Base-by-base conservation (phyloP, 2,797 vertebrate species). In the Hoplostethus mediterraneus region DNA sequence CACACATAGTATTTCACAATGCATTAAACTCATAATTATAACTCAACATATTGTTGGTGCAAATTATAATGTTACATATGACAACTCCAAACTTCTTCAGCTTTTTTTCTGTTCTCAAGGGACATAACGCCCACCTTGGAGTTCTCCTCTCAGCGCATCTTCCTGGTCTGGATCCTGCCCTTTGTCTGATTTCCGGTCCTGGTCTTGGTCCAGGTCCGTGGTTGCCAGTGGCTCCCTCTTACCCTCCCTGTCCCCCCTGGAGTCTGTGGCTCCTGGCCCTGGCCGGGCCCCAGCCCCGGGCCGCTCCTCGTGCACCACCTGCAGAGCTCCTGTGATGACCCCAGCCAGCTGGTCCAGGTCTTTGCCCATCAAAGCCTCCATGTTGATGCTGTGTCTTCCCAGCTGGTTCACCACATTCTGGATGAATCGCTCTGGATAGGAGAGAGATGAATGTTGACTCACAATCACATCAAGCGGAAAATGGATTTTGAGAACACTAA, bases 321-420 rank as follows among this genome's bases (percentile, higher is more conserved):
- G 95, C 86, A 96, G 78, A 6, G 93, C 91, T 13, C 90, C 92
- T 8, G 94, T 90, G 0, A 97, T 93, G 17, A 94, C 90, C 33
- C 91, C 90, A 0, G 95, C 94, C 25, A 96, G 89, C 53, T 95
- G 90, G 56, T 96, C 92, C 78, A 97, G 87, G 84, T 96, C 95
- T 64, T 81, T 73, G 5, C 93, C 92, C 84, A 91, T 95, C 84
- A 95, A 88, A 56, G 87, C 65, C 59, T 95, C 93, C 72, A 94
- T 82, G 7, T 93, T 91, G 42, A 95, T 77, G 30, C 93, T 94
- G 65, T 95, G 94, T 54, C 91, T 92, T 52, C 94, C 93, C 36
- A 97, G 90, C 79, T 96, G 94, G 71, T 93, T 95, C 82, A 97
- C 78, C 67, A 97, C 91, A 40, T 91, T 93, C 69, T 94, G 94